phyloP scores from a whole-genome alignment of 2,797 vertebrate genomes.

The Characodon lateralis region DNA sequence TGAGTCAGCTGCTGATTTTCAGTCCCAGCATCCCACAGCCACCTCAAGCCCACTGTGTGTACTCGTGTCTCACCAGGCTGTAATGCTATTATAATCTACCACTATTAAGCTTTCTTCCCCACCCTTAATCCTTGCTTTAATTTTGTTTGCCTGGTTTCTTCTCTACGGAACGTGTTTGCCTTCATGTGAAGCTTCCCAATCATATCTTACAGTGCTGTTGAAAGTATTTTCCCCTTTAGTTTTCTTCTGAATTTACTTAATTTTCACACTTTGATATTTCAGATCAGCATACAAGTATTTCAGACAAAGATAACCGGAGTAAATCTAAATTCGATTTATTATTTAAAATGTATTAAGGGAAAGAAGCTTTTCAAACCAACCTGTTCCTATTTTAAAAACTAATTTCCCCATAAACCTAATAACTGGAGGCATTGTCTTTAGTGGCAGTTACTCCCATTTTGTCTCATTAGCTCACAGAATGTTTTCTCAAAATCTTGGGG shows the following conservation, averaged over 20 bases:
- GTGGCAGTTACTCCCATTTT: not conserved
- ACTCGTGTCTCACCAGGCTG: conserved; percentile 51
- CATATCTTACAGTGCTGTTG: not conserved
- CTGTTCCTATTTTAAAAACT: too few species aligned
- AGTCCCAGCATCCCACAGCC: conserved; percentile 54
- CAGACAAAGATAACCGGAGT: not conserved
- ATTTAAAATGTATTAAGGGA: not conserved
- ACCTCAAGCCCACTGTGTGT: conserved; percentile 34
- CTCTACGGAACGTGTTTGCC: conserved; percentile 12
- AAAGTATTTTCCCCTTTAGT: not conserved
- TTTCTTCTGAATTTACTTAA: not conserved
- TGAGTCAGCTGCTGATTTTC: conserved; percentile 60
- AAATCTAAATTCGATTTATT: not conserved
- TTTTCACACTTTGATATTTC: not conserved
- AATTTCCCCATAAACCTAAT: not conserved
- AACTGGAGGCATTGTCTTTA: not conserved
- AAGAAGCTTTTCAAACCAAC: not conserved
- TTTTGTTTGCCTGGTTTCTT: conserved; percentile 43
- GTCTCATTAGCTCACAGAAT: not conserved
- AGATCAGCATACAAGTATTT: not conserved
- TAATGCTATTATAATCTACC: conserved; percentile 60
- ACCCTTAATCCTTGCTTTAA: conserved; percentile 49
- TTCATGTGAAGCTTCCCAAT: conserved; percentile 20
- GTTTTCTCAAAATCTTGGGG: not conserved
- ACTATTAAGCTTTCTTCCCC: conserved; percentile 45